phyloP scores from a whole-genome alignment of 2,888 invertebrate species.

The Nomada goodeniana region DNA sequence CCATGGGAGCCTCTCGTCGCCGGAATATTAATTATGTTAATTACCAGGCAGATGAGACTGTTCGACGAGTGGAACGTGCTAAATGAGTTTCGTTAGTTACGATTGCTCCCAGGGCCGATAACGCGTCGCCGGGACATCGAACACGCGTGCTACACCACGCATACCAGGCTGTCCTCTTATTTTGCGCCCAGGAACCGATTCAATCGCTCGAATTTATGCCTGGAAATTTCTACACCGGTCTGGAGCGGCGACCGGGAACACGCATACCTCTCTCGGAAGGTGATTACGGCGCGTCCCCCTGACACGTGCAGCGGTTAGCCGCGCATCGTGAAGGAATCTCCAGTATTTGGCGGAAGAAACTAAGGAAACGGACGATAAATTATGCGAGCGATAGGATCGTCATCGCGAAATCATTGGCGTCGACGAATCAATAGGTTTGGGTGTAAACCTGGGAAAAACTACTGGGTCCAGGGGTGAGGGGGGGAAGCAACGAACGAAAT shows the following conservation, averaged over 20 bases:
- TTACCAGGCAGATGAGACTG: conserved; percentile 65
- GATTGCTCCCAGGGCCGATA: conserved; percentile 35
- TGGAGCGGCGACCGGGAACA: background rate
- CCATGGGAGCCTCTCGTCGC: conserved; percentile 78
- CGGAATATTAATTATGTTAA: conserved; percentile 80
- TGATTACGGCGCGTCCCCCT: conserved; percentile 12
- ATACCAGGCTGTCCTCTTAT: conserved; percentile 30
- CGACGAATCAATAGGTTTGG: too few relatives aligned
- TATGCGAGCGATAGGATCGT: too few relatives aligned
- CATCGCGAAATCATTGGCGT: too few relatives aligned
- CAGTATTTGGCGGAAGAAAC: background rate
- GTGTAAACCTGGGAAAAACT: too few relatives aligned
- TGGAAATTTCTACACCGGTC: conserved; percentile 8
- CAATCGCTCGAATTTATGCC: conserved; percentile 29
- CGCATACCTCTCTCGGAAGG: conserved; percentile 15
- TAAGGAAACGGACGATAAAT: background rate
- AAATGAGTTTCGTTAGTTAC: conserved; percentile 60
- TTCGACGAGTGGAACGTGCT: conserved; percentile 53
- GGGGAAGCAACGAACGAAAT: too few relatives aligned
- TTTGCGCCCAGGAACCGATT: conserved; percentile 14
- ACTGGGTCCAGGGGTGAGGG: too few relatives aligned
- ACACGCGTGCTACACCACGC: conserved; percentile 45
- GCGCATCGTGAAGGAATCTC: conserved; percentile 1
- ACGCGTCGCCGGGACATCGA: conserved; percentile 38
- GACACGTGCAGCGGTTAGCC: conserved; percentile 21